These are phyloP conservation scores for Augochlorella aurata DNA, from an alignment of 2,888 invertebrate species.

Conservation along the genomic window DNA sequence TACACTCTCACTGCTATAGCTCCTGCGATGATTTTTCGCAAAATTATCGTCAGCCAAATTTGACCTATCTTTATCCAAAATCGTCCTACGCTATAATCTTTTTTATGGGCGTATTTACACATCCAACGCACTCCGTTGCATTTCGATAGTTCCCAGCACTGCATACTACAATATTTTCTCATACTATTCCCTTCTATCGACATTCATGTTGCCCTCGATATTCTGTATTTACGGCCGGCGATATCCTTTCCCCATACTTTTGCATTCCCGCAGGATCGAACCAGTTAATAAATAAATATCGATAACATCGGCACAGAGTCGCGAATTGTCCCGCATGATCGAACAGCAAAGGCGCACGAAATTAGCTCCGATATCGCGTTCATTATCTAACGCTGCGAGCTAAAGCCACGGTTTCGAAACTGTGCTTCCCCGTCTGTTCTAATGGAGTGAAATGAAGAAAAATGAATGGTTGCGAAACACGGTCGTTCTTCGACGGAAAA, in stretches of 20 bases:
- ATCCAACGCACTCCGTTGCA: no score
- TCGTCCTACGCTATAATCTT: no score
- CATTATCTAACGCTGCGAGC: not conserved
- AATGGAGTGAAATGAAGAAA: not conserved
- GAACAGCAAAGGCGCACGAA: not conserved
- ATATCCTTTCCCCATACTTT: not conserved
- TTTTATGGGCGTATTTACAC: no score
- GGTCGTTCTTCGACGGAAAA: not conserved
- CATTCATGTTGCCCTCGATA: not conserved
- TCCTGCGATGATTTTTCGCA: no score
- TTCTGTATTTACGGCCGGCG: not conserved
- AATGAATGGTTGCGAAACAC: not conserved
- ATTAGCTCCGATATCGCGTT: not conserved
- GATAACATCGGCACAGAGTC: not conserved
- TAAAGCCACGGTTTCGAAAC: constrained; percentile 1
- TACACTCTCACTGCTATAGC: no score
- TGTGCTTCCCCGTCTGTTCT: not conserved
- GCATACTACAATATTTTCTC: no score
- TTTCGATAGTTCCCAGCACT: no score
- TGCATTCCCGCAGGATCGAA: not conserved
- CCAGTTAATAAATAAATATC: constrained; percentile 11
- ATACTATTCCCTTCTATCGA: not conserved
- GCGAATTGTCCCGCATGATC: not conserved
- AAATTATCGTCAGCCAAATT: no score
- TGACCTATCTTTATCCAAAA: no score